Evolutionary conservation across 2,888 invertebrate species (phyloP).

Genomic region (Nomada hirtipes): DNA sequence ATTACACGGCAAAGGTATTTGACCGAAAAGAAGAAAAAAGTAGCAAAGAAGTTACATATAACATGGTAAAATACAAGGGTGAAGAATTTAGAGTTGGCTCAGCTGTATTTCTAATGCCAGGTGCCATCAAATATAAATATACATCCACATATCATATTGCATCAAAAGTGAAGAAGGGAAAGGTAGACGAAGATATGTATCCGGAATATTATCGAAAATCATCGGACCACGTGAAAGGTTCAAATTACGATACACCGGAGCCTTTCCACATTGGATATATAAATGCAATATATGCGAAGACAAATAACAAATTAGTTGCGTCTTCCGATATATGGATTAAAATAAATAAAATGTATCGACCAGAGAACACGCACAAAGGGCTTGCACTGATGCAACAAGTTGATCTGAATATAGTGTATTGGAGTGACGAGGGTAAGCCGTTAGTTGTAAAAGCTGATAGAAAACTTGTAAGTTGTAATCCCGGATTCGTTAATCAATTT

Average conservation of each 20-base stretch:
- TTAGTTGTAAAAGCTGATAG: not conserved
- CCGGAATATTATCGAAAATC: conserved; percentile 93
- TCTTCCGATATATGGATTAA: conserved; percentile 88
- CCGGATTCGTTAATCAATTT: not conserved
- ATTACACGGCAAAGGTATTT: conserved; percentile 65
- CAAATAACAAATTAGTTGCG: conserved; percentile 85
- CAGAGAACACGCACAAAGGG: conserved; percentile 90
- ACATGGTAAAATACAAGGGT: conserved; percentile 86
- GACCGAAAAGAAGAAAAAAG: conserved; percentile 68
- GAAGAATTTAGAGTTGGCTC: conserved; percentile 88
- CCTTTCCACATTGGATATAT: conserved; percentile 91
- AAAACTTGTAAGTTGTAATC: not conserved
- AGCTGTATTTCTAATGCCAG: conserved; percentile 89
- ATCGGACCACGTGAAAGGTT: conserved; percentile 89
- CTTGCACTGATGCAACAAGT: conserved; percentile 86
- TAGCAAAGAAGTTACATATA: conserved; percentile 79
- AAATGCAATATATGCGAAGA: conserved; percentile 86
- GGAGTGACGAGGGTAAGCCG: conserved; percentile 89
- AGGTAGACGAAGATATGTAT: conserved; percentile 90
- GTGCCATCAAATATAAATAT: conserved; percentile 87
- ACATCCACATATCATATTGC: conserved; percentile 64
- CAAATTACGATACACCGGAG: conserved; percentile 89
- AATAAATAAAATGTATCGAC: conserved; percentile 90
- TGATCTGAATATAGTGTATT: conserved; percentile 91
- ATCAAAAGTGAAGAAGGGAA: conserved; percentile 79